phyloP scores from a whole-genome alignment of 2,888 invertebrate genomes.

The Lymantria monacha region DNA sequence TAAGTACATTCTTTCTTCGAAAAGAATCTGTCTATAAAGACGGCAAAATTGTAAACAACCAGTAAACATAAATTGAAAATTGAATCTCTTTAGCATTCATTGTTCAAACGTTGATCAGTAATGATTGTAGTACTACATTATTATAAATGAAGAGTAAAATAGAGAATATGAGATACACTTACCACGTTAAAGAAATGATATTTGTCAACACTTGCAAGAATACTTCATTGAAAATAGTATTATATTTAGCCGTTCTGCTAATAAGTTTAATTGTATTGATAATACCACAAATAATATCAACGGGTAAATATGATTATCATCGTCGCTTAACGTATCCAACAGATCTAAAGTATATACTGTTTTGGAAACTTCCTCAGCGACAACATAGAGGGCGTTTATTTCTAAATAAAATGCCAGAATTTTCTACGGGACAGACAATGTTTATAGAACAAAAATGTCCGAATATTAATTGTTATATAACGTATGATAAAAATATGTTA shows the following conservation, averaged over 20 bases:
- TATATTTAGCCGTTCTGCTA: conserved; percentile 33
- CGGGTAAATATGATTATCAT: conserved; percentile 11
- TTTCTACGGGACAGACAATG: conserved; percentile 45
- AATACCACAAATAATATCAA: conserved; percentile 39
- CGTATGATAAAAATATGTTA: conserved; percentile 51
- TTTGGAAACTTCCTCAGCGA: conserved; percentile 51
- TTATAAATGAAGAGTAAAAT: conserved; percentile 18
- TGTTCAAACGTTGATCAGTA: conserved; percentile 4
- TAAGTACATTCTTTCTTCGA: conserved; percentile 25
- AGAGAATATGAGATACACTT: conserved; percentile 26
- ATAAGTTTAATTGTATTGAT: conserved; percentile 40
- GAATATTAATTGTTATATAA: conserved; percentile 63
- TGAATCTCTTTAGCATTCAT: conserved; percentile 10
- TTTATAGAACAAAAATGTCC: conserved; percentile 64
- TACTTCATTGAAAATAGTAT: conserved; percentile 17
- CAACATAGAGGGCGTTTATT: conserved; percentile 22
- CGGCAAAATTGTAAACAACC: conserved; percentile 12
- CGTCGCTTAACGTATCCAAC: conserved; percentile 40
- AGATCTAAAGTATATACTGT: conserved; percentile 67
- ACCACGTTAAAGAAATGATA: conserved; percentile 54
- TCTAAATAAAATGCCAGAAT: conserved; percentile 26
- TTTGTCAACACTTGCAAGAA: conserved; percentile 41
- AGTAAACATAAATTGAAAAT: conserved; percentile 1
- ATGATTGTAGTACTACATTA: conserved; percentile 1
- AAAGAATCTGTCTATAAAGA: conserved; percentile 18